Percentiles rank a stretch among this genome's conserved stretches.
These are phyloP conservation scores for Geodia barretti DNA, from an alignment of 37 sponge, comb jelly and placozoan genomes.

Conservation along the genomic window DNA sequence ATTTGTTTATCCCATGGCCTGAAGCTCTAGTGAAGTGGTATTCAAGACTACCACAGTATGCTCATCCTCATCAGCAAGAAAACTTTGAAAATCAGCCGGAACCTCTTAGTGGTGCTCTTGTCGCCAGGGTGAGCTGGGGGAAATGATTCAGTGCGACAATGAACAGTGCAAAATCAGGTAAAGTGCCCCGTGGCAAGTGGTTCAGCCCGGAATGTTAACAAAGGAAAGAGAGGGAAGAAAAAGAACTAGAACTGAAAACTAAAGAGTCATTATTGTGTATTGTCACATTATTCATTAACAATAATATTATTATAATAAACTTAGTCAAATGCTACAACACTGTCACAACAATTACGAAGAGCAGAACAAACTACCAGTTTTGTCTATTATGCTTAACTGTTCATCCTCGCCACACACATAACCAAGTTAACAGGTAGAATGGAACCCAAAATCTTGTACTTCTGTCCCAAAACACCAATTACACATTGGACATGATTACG, in stretches of 20 bases:
- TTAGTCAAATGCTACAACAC: neutral
- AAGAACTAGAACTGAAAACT: neutral
- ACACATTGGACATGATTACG: no score
- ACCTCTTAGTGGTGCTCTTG: neutral
- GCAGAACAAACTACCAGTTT: neutral
- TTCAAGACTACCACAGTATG: neutral
- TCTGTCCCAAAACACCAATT: no score
- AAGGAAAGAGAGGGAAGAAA: neutral
- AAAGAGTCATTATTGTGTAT: neutral
- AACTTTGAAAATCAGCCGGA: neutral
- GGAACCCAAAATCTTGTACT: no score
- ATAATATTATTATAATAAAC: no score
- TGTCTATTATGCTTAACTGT: neutral
- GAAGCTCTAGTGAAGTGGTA: constrained; percentile 48
- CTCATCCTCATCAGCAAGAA: neutral
- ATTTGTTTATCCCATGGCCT: constrained; percentile 4
- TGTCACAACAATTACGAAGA: neutral
- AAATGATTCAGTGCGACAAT: constrained; percentile 28
- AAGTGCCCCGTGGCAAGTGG: constrained; percentile 32
- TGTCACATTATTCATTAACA: no score
- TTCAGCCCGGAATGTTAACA: constrained; percentile 41
- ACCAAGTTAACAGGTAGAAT: no score
- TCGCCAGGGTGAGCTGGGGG: neutral
- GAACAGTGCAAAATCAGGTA: constrained; percentile 17
- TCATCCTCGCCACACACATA: neutral